These are phyloP conservation scores for Pavo muticus DNA, from an alignment of 2,113 vertebrate genomes.

Conservation along the genomic window DNA sequence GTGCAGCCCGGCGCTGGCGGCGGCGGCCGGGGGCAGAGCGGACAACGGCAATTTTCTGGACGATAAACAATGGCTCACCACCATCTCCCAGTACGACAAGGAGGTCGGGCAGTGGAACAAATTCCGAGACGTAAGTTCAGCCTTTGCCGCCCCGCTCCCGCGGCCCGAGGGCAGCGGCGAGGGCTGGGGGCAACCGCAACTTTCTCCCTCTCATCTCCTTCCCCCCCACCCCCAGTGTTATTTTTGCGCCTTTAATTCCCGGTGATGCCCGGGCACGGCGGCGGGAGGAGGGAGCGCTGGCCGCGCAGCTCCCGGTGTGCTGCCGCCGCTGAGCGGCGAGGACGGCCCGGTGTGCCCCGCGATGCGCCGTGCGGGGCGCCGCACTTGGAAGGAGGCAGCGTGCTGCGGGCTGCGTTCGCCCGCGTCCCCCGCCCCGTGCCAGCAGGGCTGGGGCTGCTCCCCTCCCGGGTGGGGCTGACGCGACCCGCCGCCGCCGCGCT, in stretches of 20 bases:
- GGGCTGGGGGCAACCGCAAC: neutral
- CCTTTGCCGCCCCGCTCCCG: neutral
- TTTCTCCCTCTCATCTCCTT: neutral
- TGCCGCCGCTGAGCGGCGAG: neutral
- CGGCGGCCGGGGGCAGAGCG: constrained; percentile 80
- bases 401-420: no score
- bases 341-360: neutral
- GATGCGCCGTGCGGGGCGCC: neutral
- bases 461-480: no score
- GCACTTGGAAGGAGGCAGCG: no score
- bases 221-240: no score
- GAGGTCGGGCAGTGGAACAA: constrained; percentile 92
- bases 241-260: neutral
- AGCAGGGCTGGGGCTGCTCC: no score
- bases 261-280: neutral
- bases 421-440: no score
- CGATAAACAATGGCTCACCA: constrained; percentile 92
- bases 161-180: no score
- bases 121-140: constrained; percentile 94
- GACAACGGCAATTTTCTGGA: constrained; percentile 96
- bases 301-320: neutral
- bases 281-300: neutral
- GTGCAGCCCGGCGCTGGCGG: constrained; percentile 80
- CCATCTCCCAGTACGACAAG: constrained; percentile 83
- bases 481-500: no score